These are phyloP conservation scores for Entomobrya multifasciata DNA, from an alignment of 2,888 invertebrate species.

Conservation along the genomic window DNA sequence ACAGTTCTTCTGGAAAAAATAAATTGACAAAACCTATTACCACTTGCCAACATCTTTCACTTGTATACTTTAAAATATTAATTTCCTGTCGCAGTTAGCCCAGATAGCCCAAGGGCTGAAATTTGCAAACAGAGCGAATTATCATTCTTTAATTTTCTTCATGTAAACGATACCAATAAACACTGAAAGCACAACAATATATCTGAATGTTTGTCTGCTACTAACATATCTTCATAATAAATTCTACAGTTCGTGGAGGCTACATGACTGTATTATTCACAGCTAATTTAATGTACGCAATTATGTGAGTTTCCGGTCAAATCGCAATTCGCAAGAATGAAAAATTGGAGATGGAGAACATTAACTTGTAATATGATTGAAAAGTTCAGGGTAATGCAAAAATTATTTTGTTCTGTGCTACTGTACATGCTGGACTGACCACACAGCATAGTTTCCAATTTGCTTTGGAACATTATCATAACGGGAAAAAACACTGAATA, in stretches of 20 bases:
- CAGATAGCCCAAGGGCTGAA: neutral
- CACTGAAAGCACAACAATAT: neutral
- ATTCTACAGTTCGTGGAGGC: conserved; percentile 16
- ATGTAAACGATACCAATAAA: neutral
- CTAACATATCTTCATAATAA: neutral
- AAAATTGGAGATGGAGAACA: neutral
- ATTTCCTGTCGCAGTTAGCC: conserved; percentile 1
- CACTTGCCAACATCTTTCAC: conserved; percentile 2
- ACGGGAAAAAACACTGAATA: neutral
- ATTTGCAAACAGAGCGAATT: neutral
- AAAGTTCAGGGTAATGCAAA: neutral
- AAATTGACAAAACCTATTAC: neutral
- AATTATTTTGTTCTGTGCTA: neutral
- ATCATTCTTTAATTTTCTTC: conserved; percentile 10
- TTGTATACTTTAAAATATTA: neutral
- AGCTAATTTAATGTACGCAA: neutral
- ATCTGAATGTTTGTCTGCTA: neutral
- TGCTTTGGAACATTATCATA: conserved; percentile 17
- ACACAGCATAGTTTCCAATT: neutral
- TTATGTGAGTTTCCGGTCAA: conserved; percentile 22
- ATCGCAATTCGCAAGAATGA: neutral
- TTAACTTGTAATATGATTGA: neutral
- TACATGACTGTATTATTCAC: neutral
- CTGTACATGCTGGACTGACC: neutral
- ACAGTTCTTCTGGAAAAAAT: neutral